These are phyloP conservation scores for Dicyrtoma fusca DNA, from an alignment of 2,888 invertebrate genomes.

Conservation along the genomic window DNA sequence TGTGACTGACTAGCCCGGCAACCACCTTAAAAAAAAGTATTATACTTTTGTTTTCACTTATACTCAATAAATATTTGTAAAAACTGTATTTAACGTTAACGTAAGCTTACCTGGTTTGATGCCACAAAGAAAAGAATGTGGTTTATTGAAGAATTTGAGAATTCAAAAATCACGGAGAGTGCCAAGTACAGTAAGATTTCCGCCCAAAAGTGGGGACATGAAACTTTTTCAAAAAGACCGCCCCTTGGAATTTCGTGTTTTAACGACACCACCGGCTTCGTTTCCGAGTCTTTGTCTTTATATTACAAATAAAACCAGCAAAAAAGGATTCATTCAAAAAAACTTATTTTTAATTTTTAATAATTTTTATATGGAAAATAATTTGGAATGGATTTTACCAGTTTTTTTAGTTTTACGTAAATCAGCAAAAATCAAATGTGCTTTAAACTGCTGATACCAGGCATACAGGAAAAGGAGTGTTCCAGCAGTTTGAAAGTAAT, in stretches of 20 bases:
- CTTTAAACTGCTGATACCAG: conserved; percentile 74
- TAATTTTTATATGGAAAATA: background rate
- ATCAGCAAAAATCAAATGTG: conserved; percentile 75
- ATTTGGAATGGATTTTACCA: background rate
- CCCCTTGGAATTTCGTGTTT: conserved; percentile 76
- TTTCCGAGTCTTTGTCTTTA: too few relatives aligned
- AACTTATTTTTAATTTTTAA: too few relatives aligned
- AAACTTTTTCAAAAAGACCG: conserved; percentile 76
- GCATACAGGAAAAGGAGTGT: conserved; percentile 70
- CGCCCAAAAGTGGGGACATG: conserved; percentile 81
- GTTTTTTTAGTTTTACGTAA: conserved; percentile 73
- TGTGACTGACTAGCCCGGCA: conserved; percentile 74
- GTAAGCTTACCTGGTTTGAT: conserved; percentile 78
- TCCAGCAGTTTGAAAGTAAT: conserved; percentile 60
- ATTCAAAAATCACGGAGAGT: conserved; percentile 68
- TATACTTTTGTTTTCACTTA: too few relatives aligned
- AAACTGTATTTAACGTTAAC: too few relatives aligned
- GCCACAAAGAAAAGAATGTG: conserved; percentile 76
- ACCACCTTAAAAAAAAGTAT: conserved; percentile 71
- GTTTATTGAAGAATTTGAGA: conserved; percentile 71
- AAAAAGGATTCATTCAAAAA: too few relatives aligned
- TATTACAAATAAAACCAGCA: too few relatives aligned
- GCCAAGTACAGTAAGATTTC: conserved; percentile 74
- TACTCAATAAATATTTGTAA: too few relatives aligned
- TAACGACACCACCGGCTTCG: conserved; percentile 69